These are phyloP conservation scores for Zaprionus camerounensis DNA, from an alignment of 1,140 invertebrate genomes.

Conservation along the genomic window DNA sequence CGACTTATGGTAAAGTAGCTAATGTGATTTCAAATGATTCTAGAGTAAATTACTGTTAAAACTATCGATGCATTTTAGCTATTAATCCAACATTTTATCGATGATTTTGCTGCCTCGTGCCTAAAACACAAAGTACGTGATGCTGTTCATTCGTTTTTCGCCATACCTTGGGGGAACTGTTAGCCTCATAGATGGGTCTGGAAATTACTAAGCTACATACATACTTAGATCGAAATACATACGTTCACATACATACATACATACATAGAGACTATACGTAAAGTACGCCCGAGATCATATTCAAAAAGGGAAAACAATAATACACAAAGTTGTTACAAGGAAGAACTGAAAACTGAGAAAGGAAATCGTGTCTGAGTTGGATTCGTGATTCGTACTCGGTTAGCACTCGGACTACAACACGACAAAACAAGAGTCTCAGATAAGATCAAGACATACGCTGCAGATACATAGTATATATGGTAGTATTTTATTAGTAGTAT, in stretches of 20 bases:
- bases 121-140: conserved; percentile 4
- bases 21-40: not conserved
- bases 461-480: conserved; percentile 59
- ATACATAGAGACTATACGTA: conserved; percentile 25
- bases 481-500: conserved; percentile 26
- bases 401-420: conserved; percentile 33
- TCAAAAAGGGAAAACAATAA: not conserved
- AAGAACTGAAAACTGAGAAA: conserved; percentile 5
- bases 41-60: not conserved
- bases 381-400: conserved; percentile 21
- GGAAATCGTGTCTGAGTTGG: conserved; percentile 23
- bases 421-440: conserved; percentile 52
- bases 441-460: conserved; percentile 45
- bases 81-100: not conserved
- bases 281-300: conserved; percentile 15
- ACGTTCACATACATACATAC: conserved; percentile 24
- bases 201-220: conserved; percentile 32
- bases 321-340: not conserved
- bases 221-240: conserved; percentile 23
- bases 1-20: not conserved
- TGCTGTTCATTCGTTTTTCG: not conserved
- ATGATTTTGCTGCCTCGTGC: conserved; percentile 5
- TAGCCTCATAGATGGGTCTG: conserved; percentile 9
- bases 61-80: not conserved
- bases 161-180: conserved; percentile 10